Evolutionary conservation across 1,140 invertebrate genomes (phyloP).

Genomic region (Drosophila orena): DNA sequence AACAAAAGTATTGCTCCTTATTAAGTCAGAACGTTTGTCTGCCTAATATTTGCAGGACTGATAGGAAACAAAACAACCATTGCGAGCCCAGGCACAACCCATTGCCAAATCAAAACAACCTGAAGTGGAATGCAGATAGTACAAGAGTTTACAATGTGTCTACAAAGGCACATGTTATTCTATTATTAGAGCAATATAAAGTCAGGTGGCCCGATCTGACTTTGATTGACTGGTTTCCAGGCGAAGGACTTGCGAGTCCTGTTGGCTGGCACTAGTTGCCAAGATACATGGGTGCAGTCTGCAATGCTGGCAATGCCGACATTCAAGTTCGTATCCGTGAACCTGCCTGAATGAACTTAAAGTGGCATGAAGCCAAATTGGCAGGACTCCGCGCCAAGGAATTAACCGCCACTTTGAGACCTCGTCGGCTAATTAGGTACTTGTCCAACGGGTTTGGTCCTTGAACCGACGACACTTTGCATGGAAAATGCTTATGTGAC

Average conservation of each 20-base stretch:
- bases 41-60: too few relatives aligned
- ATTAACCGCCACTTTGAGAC: constrained; percentile 13
- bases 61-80: too few relatives aligned
- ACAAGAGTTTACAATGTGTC: too few relatives aligned
- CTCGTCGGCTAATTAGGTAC: constrained; percentile 46
- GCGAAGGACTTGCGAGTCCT: not conserved
- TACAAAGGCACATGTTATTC: not conserved
- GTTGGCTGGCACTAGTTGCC: constrained; percentile 26
- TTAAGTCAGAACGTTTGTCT: too few relatives aligned
- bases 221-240: constrained; percentile 26
- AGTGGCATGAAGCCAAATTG: constrained; percentile 22
- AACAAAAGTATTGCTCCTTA: not conserved
- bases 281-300: constrained; percentile 32
- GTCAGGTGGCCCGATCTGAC: constrained; percentile 31
- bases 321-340: constrained; percentile 15
- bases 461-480: constrained; percentile 21
- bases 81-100: too few relatives aligned
- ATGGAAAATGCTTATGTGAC: constrained; percentile 24
- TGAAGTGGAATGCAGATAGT: not conserved
- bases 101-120: not conserved
- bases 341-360: constrained; percentile 33
- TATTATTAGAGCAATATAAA: constrained; percentile 26
- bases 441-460: constrained; percentile 17
- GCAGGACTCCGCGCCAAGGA: constrained; percentile 1
- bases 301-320: constrained; percentile 15